phyloP scores from a whole-genome alignment of 2,797 vertebrate genomes.

The Vireo griseus region DNA sequence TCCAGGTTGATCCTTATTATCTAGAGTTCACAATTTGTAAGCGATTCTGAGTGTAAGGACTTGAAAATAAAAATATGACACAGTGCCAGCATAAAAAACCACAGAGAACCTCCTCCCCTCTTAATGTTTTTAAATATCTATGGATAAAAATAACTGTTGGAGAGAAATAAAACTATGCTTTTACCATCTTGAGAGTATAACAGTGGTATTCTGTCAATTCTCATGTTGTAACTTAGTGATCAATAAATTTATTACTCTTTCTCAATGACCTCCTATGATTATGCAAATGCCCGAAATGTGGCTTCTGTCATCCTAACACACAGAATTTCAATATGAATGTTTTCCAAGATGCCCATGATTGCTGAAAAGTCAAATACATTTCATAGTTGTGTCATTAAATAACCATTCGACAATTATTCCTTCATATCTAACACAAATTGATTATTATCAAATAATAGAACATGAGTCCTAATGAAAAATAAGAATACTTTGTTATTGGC shows the following conservation, averaged over 20 bases:
- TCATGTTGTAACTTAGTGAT: neutral
- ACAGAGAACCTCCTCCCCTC: neutral
- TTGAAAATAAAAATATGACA: neutral
- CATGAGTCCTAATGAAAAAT: neutral
- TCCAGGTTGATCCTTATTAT: neutral
- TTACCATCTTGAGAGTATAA: neutral
- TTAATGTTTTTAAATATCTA: neutral
- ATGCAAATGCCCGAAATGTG: neutral
- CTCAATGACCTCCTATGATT: neutral
- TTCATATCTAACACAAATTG: neutral
- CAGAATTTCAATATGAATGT: neutral
- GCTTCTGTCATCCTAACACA: neutral
- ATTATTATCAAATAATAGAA: neutral
- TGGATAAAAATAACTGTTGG: neutral
- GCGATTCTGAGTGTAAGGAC: neutral
- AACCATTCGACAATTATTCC: neutral
- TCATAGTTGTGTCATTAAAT: neutral
- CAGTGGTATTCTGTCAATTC: neutral
- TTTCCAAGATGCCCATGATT: neutral
- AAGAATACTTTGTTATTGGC: neutral
- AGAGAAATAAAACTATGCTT: neutral
- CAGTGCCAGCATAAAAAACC: neutral
- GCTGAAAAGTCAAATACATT: neutral
- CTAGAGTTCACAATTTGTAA: neutral
- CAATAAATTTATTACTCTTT: neutral